phyloP scores from a whole-genome alignment of 2,113 vertebrate genomes.

The Circaetus gallicus region DNA sequence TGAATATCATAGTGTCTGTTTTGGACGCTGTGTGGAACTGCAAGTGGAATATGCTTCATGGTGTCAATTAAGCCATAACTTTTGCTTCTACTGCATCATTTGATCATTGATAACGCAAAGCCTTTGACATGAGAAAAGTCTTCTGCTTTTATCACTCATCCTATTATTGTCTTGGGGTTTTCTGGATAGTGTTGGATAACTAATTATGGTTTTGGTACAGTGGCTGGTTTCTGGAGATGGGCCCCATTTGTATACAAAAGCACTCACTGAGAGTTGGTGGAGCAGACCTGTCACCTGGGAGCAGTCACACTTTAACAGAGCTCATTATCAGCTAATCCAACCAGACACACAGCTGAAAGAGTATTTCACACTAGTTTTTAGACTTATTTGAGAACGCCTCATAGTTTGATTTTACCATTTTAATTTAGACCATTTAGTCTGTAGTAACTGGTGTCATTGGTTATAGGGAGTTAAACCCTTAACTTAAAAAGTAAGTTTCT shows the following conservation, averaged over 20 bases:
- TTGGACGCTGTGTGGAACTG: accelerated
- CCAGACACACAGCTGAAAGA: not conserved
- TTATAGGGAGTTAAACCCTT: not conserved
- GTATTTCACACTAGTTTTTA: not conserved
- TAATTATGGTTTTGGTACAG: not conserved
- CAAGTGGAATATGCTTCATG: not conserved
- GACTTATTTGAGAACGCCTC: not conserved
- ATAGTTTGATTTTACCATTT: not conserved
- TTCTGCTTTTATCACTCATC: not conserved
- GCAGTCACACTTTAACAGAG: not conserved
- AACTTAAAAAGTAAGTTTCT: not conserved
- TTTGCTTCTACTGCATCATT: not conserved
- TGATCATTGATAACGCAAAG: not conserved
- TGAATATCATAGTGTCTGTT: not conserved
- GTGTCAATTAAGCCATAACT: not conserved
- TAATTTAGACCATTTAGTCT: not conserved
- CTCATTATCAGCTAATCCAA: not conserved
- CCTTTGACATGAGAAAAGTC: not conserved
- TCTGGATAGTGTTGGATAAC: not conserved
- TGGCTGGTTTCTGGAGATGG: not conserved
- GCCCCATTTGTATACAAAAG: not conserved
- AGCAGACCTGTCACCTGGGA: not conserved
- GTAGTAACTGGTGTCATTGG: not conserved
- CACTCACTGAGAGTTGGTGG: not conserved
- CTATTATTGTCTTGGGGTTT: not conserved